Evolutionary conservation across 1,140 invertebrate species (phyloP), one percentile per base, ranked within the genome.

Genomic region (Euwallacea similis): DNA sequence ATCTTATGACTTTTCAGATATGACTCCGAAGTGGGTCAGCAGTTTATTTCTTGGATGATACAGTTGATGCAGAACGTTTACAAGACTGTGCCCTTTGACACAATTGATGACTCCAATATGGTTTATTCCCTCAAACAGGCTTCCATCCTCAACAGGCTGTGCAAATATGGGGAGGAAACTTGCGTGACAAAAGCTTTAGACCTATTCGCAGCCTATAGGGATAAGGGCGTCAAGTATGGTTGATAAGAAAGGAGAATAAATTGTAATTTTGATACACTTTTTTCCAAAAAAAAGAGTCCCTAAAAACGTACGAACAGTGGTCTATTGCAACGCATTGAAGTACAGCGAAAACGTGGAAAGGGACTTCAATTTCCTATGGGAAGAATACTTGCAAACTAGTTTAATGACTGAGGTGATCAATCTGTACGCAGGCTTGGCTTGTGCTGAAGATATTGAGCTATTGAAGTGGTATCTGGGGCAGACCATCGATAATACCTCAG

Each of bases 371-470:
- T 80, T 75, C 33, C 79, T 88, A 63, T 87, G 84, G 81, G 73
- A 81, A 2, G 80, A 83, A 60, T 87, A 84, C 75, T 73, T 79
- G n/a, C 69, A 69, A 7, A 81, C 84, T 74, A 82, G 83, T 7
- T 76, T 88, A 8, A 80, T 85, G 7, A 83, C 82, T 44, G 87
- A 89, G 73, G 83, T 86, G 76, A 74, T 85, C 0, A 82, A 86
- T 2, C 84, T 90, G 79, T 77, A 89, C 15, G 80, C 76, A 65
- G 82, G 84, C 0, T 82, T 88, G 9, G 86, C 86, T 6, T 90
- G 89, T 69, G 85, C 87, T 0, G 81, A 80, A 33, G 78, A 86
- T 65, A 70, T 79, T n/a, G 61, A 46, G 4, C 69, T 76, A 64
- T 80, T 85, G 46, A 78, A 81, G 33, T 74, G 69, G 86, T 85